phyloP scores from a whole-genome alignment of 2,797 vertebrate genomes.

The Acanthis flammea region DNA sequence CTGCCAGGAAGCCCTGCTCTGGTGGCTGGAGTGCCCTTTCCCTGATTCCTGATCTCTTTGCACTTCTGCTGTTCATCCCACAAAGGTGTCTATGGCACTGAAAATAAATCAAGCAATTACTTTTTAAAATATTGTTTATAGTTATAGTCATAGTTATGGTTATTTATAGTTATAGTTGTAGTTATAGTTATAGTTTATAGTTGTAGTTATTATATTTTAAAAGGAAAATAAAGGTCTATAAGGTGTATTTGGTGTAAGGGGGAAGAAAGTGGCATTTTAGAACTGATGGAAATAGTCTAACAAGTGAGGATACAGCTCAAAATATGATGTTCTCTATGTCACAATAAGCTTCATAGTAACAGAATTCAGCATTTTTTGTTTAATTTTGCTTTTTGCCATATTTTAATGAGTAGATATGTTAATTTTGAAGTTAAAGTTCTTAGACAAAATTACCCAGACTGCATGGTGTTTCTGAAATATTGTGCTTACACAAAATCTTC shows the following conservation, averaged over 20 bases:
- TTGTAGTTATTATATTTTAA: background rate
- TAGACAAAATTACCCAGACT: background rate
- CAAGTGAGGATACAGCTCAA: background rate
- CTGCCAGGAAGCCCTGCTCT: background rate
- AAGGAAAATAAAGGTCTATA: background rate
- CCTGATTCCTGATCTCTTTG: background rate
- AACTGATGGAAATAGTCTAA: background rate
- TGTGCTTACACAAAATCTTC: background rate
- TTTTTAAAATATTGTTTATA: background rate
- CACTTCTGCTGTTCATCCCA: background rate
- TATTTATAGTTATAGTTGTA: background rate
- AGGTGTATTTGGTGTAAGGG: background rate
- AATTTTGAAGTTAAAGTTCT: background rate
- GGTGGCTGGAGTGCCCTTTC: accelerated
- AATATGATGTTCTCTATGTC: background rate
- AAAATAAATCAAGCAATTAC: background rate
- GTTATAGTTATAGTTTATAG: background rate
- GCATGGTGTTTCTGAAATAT: background rate
- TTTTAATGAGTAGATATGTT: background rate
- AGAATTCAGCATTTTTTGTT: background rate
- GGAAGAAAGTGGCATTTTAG: background rate
- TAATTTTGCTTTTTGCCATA: background rate
- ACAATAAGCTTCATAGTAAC: background rate
- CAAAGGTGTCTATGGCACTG: too few relatives aligned
- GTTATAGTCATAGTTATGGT: background rate